Evolutionary conservation across 30 jellyfish, hydroid and myxozoan species (phyloP), one percentile per base, ranked within the genome.

Genomic region (Pseudorhiza aurosa): DNA sequence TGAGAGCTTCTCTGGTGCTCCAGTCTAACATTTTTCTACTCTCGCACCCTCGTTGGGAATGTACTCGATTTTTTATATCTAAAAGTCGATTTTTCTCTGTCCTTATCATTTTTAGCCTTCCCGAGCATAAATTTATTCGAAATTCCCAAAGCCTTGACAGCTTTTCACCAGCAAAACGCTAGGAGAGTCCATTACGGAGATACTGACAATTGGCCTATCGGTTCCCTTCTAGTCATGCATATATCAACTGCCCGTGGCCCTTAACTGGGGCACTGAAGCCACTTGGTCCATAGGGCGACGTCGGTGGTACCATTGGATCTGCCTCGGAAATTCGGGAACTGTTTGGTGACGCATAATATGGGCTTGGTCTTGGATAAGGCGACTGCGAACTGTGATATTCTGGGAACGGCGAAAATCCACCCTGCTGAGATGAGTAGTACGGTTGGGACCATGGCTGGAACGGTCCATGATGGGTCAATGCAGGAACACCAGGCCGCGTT

Each of bases 391-490:
- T 21, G 84, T 72, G 97, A 50, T 94, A 94, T 44, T 94, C 97
- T 14, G 97, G 96, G 62, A 88, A 94, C 26, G 96, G 96, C 21
- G 98, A 72, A 42, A 68, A 84, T 11, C 88, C 77, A 33, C 91
- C 70, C 32, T 89, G 87, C 53, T 88, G 99, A 15, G 67, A 53
- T 40, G 97, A 73, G 77, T 82, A 85, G 65, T 87, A 94, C 47
- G 90, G 87, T 46, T 87, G 99, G 11, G 78, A 40, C 99, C 99
- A 94, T 26, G 91, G 83, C 47, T 94, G 99, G 42, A 78, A 94
- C 18, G 99, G 94, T 2, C 97, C 96, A 53, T 94, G 97, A 42
- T 94, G 99, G 15, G 97, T 79, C 32, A 94, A 68, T 7, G 96
- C 82, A 21, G 92, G 96, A 21, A 58, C 92, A 21, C 87, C 91